Conservation (phyloP, 2,113 vertebrate species). For the Chaetops frenatus region DNA sequence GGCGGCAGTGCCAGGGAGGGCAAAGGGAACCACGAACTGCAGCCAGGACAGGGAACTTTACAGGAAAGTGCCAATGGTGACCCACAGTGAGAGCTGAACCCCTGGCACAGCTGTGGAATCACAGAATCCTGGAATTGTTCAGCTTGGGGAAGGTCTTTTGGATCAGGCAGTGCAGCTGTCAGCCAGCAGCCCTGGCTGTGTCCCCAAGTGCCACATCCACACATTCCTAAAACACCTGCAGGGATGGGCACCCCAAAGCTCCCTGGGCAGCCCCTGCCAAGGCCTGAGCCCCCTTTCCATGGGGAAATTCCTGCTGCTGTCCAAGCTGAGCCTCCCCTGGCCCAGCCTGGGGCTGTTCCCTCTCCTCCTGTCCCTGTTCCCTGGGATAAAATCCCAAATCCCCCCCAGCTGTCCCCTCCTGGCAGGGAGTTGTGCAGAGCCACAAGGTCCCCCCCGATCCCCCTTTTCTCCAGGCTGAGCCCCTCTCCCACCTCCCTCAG, state of each 20-base stretch:
- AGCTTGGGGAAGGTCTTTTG: accelerated
- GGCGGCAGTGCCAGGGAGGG: background rate
- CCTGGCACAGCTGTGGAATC: background rate
- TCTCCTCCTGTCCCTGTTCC: too few relatives aligned
- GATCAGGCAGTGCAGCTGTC: accelerated
- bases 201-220: background rate
- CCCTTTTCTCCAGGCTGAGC: background rate
- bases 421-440: background rate
- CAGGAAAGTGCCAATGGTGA: too few relatives aligned
- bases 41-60: background rate
- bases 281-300: accelerated
- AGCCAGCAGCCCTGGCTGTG: background rate
- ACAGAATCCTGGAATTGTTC: background rate
- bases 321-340: background rate
- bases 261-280: background rate
- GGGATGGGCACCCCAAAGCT: background rate
- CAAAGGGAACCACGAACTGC: background rate
- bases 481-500: background rate
- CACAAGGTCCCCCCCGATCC: background rate
- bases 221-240: accelerated
- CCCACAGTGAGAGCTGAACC: background rate
- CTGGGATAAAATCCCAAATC: background rate
- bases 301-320: background rate
- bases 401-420: background rate
- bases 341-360: background rate